Conservation (phyloP, 2,888 invertebrate genomes). For the Rhingia campestris region DNA sequence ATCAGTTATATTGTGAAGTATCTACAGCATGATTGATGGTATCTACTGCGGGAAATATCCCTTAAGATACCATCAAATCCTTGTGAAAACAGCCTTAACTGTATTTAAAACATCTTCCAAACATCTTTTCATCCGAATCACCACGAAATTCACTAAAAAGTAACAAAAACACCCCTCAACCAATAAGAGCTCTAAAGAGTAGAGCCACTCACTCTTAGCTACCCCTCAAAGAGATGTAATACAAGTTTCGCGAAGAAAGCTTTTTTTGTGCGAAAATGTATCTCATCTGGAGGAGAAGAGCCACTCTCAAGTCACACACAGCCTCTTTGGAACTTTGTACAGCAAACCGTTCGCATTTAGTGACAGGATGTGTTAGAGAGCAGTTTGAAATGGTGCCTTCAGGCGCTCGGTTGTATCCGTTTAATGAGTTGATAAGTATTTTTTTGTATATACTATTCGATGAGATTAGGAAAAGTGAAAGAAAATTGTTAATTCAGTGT, state of each 20-base stretch:
- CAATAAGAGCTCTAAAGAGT: slow-evolving; percentile 17
- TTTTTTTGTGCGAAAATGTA: slow-evolving; percentile 34
- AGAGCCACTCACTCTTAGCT: slow-evolving; percentile 5
- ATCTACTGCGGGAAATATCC: background rate
- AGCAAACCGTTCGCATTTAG: slow-evolving; percentile 55
- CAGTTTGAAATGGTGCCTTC: slow-evolving; percentile 54
- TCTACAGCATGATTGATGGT: background rate
- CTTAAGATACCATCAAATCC: background rate
- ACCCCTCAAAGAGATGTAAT: slow-evolving; percentile 25
- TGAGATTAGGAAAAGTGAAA: slow-evolving; percentile 57
- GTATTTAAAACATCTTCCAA: too few species aligned
- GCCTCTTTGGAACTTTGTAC: slow-evolving; percentile 67
- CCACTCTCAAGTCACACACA: slow-evolving; percentile 3
- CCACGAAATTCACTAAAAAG: background rate
- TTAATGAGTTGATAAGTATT: background rate
- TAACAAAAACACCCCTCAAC: slow-evolving; percentile 12
- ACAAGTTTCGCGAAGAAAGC: slow-evolving; percentile 45
- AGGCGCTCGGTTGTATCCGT: slow-evolving; percentile 34
- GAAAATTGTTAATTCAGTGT: slow-evolving; percentile 18
- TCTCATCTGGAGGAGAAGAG: slow-evolving; percentile 46
- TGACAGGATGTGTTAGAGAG: slow-evolving; percentile 65
- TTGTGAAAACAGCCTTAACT: too few species aligned
- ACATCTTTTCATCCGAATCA: background rate
- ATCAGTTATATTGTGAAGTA: background rate
- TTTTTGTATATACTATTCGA: slow-evolving; percentile 14